Percentiles rank a stretch among this genome's conserved stretches.
These are phyloP conservation scores for Sipha maydis DNA, from an alignment of 2,888 invertebrate genomes.

Conservation along the genomic window DNA sequence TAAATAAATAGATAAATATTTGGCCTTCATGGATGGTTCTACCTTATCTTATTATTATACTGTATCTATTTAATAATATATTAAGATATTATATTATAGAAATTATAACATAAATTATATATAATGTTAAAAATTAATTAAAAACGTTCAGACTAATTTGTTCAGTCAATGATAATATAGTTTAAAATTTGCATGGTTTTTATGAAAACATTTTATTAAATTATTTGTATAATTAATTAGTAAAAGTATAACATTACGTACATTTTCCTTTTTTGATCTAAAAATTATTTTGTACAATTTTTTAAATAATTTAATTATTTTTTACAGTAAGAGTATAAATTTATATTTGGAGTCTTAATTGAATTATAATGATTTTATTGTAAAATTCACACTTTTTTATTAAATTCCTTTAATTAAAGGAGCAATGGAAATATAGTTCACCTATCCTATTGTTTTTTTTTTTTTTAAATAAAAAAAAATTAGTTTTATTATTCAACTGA, in stretches of 20 bases:
- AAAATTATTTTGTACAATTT: no score
- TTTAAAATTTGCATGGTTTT: neutral
- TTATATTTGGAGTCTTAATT: neutral
- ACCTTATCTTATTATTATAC: no score
- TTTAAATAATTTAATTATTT: no score
- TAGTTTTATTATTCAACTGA: neutral
- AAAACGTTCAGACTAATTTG: no score
- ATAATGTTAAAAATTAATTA: no score
- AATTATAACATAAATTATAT: no score
- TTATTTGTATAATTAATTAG: neutral
- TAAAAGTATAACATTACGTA: neutral
- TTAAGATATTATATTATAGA: no score
- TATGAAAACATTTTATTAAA: neutral
- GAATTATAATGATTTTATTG: neutral
- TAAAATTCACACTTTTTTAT: neutral
- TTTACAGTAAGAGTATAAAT: no score
- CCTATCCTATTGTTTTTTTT: neutral
- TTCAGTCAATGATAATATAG: neutral
- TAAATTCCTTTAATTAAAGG: neutral
- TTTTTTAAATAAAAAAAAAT: neutral
- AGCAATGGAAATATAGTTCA: neutral
- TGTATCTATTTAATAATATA: no score
- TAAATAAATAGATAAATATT: no score
- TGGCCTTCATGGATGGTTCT: no score
- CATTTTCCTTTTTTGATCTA: no score